phyloP scores from a whole-genome alignment of 2,113 vertebrate genomes.

The Bufo gargarizans region DNA sequence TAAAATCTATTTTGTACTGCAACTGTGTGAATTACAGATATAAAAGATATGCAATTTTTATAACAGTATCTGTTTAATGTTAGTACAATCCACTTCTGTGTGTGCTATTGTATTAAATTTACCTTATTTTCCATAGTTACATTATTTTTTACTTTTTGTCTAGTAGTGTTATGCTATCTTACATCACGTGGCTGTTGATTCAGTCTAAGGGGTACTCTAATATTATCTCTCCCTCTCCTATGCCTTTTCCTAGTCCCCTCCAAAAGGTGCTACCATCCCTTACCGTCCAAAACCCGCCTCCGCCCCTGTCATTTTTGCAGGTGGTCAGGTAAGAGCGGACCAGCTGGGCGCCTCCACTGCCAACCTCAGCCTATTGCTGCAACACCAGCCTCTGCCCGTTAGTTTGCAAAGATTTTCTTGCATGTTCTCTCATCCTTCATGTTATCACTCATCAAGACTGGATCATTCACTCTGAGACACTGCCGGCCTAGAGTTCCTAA shows the following conservation, averaged over 20 bases:
- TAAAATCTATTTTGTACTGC: background rate
- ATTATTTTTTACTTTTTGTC: background rate
- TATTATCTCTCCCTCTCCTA: slow-evolving; percentile 82
- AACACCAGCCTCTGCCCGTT: slow-evolving; percentile 85
- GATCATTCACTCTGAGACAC: slow-evolving; percentile 36
- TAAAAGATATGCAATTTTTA: background rate
- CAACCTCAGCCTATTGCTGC: slow-evolving; percentile 85
- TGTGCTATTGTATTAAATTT: background rate
- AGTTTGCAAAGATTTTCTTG: slow-evolving; percentile 75
- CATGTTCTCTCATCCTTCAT: slow-evolving; percentile 51
- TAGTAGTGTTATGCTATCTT: background rate
- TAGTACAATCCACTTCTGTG: background rate
- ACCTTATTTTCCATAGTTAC: background rate
- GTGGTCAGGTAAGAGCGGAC: slow-evolving; percentile 80
- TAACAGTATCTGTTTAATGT: too few species aligned
- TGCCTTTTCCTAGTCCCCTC: slow-evolving; percentile 83
- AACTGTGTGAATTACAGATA: background rate
- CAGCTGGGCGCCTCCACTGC: slow-evolving; percentile 78
- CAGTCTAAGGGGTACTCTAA: slow-evolving; percentile 77
- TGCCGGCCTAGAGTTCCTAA: background rate
- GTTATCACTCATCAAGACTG: slow-evolving; percentile 43
- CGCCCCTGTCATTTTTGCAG: slow-evolving; percentile 80
- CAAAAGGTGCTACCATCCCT: slow-evolving; percentile 92
- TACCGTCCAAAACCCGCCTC: slow-evolving; percentile 86
- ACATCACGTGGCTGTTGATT: slow-evolving; percentile 1